Evolutionary conservation across 2,797 vertebrate species (phyloP).

Genomic region (Malacoraja senta): DNA sequence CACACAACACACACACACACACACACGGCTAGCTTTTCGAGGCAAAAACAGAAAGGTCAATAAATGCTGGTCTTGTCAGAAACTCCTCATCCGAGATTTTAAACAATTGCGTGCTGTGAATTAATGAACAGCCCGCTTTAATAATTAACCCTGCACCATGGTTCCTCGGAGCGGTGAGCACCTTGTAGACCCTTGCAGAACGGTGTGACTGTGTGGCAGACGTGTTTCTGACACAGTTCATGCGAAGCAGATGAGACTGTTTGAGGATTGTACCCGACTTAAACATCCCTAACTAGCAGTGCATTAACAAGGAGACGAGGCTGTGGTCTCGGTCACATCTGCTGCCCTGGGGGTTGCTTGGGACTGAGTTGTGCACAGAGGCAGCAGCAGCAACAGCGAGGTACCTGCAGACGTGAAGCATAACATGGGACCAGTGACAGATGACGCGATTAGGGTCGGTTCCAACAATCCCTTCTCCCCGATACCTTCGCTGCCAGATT

Average conservation of each 20-base stretch:
- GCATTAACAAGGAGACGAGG: neutral
- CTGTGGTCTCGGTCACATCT: neutral
- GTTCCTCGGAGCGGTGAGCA: no score
- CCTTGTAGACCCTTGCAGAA: no score
- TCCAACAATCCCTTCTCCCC: neutral
- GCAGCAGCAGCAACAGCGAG: no score
- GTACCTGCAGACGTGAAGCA: neutral
- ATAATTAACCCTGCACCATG: no score
- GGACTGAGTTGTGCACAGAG: no score
- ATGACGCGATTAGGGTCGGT: neutral
- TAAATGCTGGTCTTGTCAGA: neutral
- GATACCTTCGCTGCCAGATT: no score
- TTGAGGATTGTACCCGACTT: neutral
- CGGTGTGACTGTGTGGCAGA: neutral
- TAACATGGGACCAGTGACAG: neutral
- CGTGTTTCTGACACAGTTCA: no score
- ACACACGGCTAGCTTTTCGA: neutral
- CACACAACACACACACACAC: no score
- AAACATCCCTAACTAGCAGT: neutral
- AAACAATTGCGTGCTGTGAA: neutral
- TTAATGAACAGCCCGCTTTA: neutral
- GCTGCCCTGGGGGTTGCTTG: neutral
- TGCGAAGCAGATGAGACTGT: neutral
- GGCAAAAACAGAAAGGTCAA: neutral
- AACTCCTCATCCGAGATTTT: neutral